Evolutionary conservation across 1,140 invertebrate genomes (phyloP).

Genomic region (Hetaerina americana): DNA sequence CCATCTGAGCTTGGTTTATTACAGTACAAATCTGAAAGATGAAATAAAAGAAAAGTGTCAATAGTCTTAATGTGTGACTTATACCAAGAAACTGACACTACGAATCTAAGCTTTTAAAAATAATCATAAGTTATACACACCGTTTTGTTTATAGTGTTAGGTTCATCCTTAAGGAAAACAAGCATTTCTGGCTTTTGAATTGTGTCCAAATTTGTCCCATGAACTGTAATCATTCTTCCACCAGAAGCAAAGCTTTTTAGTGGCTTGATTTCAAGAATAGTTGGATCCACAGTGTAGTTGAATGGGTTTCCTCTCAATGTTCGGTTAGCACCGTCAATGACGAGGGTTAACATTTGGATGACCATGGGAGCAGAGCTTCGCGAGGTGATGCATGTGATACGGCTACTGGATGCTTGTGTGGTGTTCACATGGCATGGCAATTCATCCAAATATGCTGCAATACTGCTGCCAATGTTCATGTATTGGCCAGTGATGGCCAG

Average conservation of each 20-base stretch:
- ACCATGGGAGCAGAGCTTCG: conserved; percentile 33
- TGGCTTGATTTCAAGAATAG: conserved; percentile 83
- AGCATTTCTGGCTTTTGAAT: conserved; percentile 85
- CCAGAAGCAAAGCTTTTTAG: conserved; percentile 78
- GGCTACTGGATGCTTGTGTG: conserved; percentile 74
- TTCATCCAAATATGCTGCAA: conserved; percentile 77
- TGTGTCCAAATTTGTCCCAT: conserved; percentile 80
- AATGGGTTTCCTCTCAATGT: conserved; percentile 57
- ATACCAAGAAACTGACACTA: no score
- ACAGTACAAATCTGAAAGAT: conserved; percentile 53
- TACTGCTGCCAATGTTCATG: conserved; percentile 84
- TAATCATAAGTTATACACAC: conserved; percentile 24
- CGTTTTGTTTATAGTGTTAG: conserved; percentile 59
- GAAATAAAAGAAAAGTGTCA: neutral
- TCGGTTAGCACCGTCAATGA: conserved; percentile 71
- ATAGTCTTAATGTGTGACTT: neutral
- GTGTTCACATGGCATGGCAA: conserved; percentile 76
- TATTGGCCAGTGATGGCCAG: conserved; percentile 81
- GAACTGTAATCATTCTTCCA: conserved; percentile 83
- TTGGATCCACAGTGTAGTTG: conserved; percentile 85
- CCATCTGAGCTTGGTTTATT: conserved; percentile 80
- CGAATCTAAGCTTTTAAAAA: neutral
- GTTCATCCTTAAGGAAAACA: conserved; percentile 57
- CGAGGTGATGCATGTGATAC: conserved; percentile 76
- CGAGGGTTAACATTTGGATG: conserved; percentile 52